Conservation (phyloP, 2,797 vertebrate genomes). For the Diplodus puntazzo region DNA sequence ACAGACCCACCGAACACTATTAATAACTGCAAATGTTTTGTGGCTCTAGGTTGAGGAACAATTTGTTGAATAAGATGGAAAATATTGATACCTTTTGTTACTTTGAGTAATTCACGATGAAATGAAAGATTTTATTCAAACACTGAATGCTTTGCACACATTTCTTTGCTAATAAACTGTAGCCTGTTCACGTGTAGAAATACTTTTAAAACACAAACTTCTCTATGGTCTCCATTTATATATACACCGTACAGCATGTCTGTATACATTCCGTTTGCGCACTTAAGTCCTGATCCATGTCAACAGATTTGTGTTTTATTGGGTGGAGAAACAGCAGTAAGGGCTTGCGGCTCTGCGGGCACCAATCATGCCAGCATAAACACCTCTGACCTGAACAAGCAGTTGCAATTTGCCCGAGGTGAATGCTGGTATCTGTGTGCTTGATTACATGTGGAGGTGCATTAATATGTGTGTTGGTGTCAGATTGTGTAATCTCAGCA, state of each 20-base stretch:
- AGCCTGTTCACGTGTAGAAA: slow-evolving; percentile 4
- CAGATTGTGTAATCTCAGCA: slow-evolving; percentile 28
- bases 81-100: too few species aligned
- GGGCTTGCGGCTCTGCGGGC: slow-evolving; percentile 66
- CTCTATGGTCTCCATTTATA: slow-evolving; percentile 25
- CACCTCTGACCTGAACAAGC: slow-evolving; percentile 67
- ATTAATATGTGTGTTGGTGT: neutral
- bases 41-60: neutral
- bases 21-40: too few species aligned
- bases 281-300: slow-evolving; percentile 68
- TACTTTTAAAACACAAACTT: slow-evolving; percentile 7
- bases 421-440: slow-evolving; percentile 49
- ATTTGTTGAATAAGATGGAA: neutral
- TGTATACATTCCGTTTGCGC: slow-evolving; percentile 55
- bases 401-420: slow-evolving; percentile 43
- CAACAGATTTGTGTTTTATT: slow-evolving; percentile 77
- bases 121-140: too few species aligned
- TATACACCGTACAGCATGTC: slow-evolving; percentile 22
- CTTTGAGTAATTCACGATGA: too few species aligned
- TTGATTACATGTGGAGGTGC: slow-evolving; percentile 18
- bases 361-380: slow-evolving; percentile 70
- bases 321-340: slow-evolving; percentile 67
- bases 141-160: neutral
- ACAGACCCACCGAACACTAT: neutral
- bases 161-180: neutral